A percentile compares a stretch with the other conserved stretches of the same genome.
Conservation (phyloP, 2,888 invertebrate species). For the Sphaerophoria taeniata region DNA sequence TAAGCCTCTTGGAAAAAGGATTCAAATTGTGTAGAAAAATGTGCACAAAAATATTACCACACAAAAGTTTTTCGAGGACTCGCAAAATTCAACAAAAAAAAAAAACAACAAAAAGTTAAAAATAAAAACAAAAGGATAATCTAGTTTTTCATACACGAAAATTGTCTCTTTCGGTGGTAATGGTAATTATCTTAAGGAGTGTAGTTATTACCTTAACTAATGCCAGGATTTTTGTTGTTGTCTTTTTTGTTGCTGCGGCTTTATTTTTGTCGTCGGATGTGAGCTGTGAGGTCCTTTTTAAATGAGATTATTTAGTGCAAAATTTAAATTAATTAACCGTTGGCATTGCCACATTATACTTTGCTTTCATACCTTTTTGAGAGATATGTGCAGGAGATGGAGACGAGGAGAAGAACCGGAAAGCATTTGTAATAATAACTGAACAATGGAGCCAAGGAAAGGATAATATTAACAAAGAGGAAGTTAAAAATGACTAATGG, state of each 20-base stretch:
- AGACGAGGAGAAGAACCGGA: constrained; percentile 2
- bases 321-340: constrained; percentile 72
- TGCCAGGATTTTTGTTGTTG: constrained; percentile 60
- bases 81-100: constrained; percentile 8
- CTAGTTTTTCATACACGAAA: neutral
- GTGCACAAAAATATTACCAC: constrained; percentile 14
- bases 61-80: constrained; percentile 34
- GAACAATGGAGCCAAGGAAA: constrained; percentile 62
- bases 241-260: constrained; percentile 54
- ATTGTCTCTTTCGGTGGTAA: constrained; percentile 24
- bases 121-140: constrained; percentile 33
- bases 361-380: neutral
- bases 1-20: constrained; percentile 33
- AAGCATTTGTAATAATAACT: constrained; percentile 32
- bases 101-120: neutral
- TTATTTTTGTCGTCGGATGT: neutral
- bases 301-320: constrained; percentile 69
- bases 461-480: constrained; percentile 41
- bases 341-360: constrained; percentile 39
- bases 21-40: constrained; percentile 3
- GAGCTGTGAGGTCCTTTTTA: constrained; percentile 44
- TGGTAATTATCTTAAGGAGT: constrained; percentile 70
- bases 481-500: constrained; percentile 61
- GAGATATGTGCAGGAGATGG: no score
- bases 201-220: constrained; percentile 69